phyloP scores from a whole-genome alignment of 2,113 vertebrate species.

The Eublepharis macularius region DNA sequence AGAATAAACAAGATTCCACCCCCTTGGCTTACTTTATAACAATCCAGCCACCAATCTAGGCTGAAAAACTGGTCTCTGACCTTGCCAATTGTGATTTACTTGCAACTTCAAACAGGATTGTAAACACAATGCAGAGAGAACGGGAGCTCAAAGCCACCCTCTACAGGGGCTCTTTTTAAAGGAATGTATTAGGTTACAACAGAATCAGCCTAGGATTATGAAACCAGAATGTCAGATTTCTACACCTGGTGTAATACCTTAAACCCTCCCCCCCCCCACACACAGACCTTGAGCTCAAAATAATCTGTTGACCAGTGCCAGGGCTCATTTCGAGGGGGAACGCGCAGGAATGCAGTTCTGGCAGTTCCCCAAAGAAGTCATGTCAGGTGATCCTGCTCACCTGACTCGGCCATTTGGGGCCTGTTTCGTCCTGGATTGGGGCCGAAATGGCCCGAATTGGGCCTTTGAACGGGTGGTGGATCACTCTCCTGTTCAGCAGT shows the following conservation, averaged over 20 bases:
- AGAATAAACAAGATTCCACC: constrained; percentile 3
- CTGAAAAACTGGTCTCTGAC: constrained; percentile 25
- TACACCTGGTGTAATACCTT: not conserved
- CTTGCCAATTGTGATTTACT: constrained; percentile 16
- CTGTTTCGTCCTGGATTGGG: no score
- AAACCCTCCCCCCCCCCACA: no score
- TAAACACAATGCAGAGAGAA: not conserved
- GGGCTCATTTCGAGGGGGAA: no score
- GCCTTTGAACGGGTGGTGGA: no score
- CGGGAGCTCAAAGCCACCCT: not conserved
- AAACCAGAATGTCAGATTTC: not conserved
- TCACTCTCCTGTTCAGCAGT: no score
- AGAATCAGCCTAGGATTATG: not conserved
- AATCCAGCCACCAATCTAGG: not conserved
- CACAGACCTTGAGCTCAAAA: not conserved
- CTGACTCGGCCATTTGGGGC: no score
- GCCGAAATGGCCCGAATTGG: no score
- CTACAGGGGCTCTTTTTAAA: not conserved
- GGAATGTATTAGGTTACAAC: not conserved
- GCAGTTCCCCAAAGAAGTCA: no score
- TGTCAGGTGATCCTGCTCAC: no score
- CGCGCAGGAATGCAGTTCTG: no score
- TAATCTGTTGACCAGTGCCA: not conserved
- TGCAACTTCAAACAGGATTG: constrained; percentile 21
- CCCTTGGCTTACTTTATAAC: not conserved